phyloP scores from a whole-genome alignment of 2,113 vertebrate genomes.

The Amphiprion ocellaris region DNA sequence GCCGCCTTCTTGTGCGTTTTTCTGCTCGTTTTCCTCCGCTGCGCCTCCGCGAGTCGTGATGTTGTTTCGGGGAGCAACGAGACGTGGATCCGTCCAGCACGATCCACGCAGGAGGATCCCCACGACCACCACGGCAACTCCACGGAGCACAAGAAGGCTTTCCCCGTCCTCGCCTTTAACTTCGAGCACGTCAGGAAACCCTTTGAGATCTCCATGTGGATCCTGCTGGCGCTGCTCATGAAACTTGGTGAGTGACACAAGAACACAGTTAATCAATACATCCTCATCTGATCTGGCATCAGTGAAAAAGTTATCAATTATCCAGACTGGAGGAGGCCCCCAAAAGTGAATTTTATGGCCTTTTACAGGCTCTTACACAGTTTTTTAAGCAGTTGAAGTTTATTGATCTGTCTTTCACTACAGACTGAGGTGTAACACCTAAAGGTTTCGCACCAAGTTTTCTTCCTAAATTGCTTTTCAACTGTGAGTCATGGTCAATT shows the following conservation, averaged over 20 bases:
- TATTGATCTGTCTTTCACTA: too few relatives aligned
- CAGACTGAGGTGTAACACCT: too few relatives aligned
- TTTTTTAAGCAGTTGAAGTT: too few relatives aligned
- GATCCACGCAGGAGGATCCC: not conserved
- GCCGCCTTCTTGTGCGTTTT: not conserved
- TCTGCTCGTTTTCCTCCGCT: not conserved
- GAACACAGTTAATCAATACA: not conserved
- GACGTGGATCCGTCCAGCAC: not conserved
- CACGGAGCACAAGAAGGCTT: conserved; percentile 81
- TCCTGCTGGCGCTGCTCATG: conserved; percentile 95
- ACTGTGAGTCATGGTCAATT: too few relatives aligned
- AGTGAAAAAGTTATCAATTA: not conserved
- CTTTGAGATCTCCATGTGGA: conserved; percentile 95
- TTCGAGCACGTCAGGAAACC: conserved; percentile 87
- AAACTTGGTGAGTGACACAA: conserved; percentile 91
- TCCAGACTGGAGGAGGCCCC: not conserved
- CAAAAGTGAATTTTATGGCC: not conserved
- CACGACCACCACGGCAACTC: not conserved
- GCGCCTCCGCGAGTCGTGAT: conserved; percentile 25
- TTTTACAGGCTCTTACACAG: too few relatives aligned
- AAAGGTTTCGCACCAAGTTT: too few relatives aligned
- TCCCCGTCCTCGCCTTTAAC: conserved; percentile 91
- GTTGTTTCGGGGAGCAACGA: conserved; percentile 12
- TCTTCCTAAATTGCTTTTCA: too few relatives aligned
- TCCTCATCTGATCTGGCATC: not conserved